Conservation (phyloP, 2,888 invertebrate species). For the Drosophila tripunctata region DNA sequence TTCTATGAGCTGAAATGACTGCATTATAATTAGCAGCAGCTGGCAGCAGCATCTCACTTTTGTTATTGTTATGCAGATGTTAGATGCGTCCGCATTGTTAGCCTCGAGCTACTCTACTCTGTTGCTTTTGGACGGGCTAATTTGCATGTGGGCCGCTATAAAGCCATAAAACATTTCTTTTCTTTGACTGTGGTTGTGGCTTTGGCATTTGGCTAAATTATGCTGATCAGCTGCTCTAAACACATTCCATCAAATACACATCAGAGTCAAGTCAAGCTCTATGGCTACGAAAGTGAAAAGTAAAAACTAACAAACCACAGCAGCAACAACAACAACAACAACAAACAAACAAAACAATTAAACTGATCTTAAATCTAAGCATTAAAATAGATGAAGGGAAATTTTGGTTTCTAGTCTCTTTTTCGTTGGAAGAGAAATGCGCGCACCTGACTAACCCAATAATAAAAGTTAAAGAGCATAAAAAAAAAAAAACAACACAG, state of each 20-base stretch:
- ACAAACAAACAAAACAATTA: conserved; percentile 56
- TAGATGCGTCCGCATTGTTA: conserved; percentile 28
- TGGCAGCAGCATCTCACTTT: conserved; percentile 62
- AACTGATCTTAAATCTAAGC: conserved; percentile 67
- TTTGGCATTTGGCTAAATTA: conserved; percentile 58
- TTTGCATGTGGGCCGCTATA: conserved; percentile 73
- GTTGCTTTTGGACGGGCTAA: conserved; percentile 38
- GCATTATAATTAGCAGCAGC: conserved; percentile 65
- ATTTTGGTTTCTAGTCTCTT: no score
- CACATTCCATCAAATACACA: conserved; percentile 67
- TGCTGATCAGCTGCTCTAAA: conserved; percentile 50
- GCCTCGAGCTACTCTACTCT: conserved; percentile 16
- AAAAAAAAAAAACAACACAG: no score
- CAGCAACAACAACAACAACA: conserved; percentile 13
- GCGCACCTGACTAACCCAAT: conserved; percentile 35
- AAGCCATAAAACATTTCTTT: conserved; percentile 66
- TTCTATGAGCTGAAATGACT: conserved; percentile 16
- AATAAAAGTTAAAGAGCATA: conserved; percentile 70
- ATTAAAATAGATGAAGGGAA: conserved; percentile 71
- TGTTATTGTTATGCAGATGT: conserved; percentile 56
- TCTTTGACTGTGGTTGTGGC: conserved; percentile 35
- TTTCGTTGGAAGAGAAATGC: conserved; percentile 51
- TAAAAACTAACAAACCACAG: conserved; percentile 15
- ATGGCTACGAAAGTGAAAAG: conserved; percentile 70
- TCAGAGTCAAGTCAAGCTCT: conserved; percentile 52